Evolutionary conservation across 2,888 invertebrate genomes (phyloP).

Genomic region (Ennomos erosarius): DNA sequence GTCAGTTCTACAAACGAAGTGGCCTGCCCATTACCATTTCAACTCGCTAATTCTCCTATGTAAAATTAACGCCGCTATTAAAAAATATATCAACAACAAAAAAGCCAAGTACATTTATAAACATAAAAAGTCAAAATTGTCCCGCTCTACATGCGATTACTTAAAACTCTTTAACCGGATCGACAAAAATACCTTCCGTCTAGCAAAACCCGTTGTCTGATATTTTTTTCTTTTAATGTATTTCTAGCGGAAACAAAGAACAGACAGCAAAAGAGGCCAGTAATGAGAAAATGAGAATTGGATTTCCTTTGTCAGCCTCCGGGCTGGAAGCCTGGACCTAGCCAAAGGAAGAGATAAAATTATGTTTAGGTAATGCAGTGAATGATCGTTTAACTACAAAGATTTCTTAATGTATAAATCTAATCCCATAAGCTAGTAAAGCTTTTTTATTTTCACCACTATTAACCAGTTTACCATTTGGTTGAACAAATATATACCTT

Average conservation of each 20-base stretch:
- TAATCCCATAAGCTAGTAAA: no score
- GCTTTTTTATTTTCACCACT: no score
- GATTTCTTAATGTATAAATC: no score
- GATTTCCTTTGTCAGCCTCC: conserved; percentile 68
- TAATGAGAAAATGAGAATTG: conserved; percentile 78
- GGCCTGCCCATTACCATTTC: no score
- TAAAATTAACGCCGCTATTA: no score
- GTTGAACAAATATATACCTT: no score
- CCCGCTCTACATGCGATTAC: conserved; percentile 12
- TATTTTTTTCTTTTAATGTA: conserved; percentile 54
- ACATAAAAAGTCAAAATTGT: neutral
- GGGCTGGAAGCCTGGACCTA: conserved; percentile 53
- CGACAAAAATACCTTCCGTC: conserved; percentile 43
- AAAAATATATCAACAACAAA: no score
- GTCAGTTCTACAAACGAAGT: no score
- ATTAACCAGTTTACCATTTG: no score
- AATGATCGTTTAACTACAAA: conserved; percentile 18
- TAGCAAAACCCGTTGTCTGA: conserved; percentile 18
- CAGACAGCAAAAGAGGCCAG: conserved; percentile 63
- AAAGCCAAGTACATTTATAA: conserved; percentile 1
- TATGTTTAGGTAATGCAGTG: conserved; percentile 20
- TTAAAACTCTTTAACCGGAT: conserved; percentile 45
- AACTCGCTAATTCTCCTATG: no score
- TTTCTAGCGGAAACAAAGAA: conserved; percentile 63
- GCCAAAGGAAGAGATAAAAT: conserved; percentile 52